These are phyloP conservation scores for Bubalus kerabau DNA, from an alignment of 2,113 vertebrate species.

Conservation along the genomic window DNA sequence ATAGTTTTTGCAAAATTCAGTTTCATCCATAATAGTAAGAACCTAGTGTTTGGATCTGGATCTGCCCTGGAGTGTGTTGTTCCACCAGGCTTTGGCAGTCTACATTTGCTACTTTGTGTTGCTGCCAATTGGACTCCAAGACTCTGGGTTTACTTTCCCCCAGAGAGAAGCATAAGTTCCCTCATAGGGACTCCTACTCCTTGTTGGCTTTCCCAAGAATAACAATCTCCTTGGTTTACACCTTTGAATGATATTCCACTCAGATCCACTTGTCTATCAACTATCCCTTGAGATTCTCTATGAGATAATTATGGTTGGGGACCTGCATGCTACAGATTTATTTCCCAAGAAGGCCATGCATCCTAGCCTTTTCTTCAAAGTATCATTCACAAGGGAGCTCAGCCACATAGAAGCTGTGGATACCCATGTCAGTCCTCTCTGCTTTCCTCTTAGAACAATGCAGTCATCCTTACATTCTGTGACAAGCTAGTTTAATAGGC, in stretches of 20 bases:
- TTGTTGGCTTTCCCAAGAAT: neutral
- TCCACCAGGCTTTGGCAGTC: fast-evolving
- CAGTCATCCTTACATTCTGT: neutral
- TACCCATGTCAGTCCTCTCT: fast-evolving
- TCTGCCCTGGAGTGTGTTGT: neutral
- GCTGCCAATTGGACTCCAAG: neutral
- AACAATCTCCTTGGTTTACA: neutral
- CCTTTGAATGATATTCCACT: neutral
- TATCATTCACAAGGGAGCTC: neutral
- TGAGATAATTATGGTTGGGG: neutral
- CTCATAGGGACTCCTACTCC: neutral
- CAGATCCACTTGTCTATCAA: neutral
- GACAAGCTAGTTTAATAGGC: neutral
- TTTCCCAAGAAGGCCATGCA: neutral
- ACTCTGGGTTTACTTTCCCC: neutral
- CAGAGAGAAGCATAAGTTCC: neutral
- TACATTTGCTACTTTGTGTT: neutral
- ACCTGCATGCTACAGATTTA: neutral
- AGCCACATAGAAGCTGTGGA: neutral
- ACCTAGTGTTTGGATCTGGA: neutral
- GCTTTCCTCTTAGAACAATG: neutral
- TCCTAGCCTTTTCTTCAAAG: neutral
- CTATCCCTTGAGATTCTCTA: neutral
- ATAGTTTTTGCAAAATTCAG: neutral
- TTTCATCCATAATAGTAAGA: neutral